A percentile compares a stretch with the other conserved stretches of the same genome.
Evolutionary conservation across 1,140 invertebrate species (phyloP).

Genomic region (Penaeus japonicus): DNA sequence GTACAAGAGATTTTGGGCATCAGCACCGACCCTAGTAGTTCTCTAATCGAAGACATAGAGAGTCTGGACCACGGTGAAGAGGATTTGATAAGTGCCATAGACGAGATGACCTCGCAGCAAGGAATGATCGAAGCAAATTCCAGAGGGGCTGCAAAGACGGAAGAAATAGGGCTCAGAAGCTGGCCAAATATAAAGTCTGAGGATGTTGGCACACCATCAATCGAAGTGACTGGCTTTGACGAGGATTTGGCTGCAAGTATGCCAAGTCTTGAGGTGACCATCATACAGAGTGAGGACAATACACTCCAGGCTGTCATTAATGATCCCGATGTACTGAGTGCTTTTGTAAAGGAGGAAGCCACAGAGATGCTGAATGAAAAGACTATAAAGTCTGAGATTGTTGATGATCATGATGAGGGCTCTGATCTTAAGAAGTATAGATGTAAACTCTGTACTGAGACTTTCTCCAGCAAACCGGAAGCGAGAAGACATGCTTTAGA

Average conservation of each 20-base stretch:
- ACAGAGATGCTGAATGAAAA: not conserved
- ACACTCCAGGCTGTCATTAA: conserved; percentile 37
- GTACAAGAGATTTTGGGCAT: conserved; percentile 46
- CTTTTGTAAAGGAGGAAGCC: conserved; percentile 6
- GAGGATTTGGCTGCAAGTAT: conserved; percentile 6
- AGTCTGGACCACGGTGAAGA: conserved; percentile 8
- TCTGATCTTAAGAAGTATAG: conserved; percentile 19
- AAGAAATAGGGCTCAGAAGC: not conserved
- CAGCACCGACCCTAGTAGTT: not conserved
- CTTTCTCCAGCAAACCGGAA: not conserved
- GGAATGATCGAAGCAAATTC: not conserved
- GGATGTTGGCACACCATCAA: not conserved
- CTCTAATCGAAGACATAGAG: conserved; percentile 35
- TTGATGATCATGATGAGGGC: not conserved
- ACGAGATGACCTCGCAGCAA: conserved; percentile 4
- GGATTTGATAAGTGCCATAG: conserved; percentile 35
- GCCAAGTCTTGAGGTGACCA: conserved; percentile 25
- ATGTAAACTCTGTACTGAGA: conserved; percentile 28
- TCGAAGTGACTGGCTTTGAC: conserved; percentile 33
- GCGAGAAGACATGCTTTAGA: conserved; percentile 29
- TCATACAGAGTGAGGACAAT: conserved; percentile 31
- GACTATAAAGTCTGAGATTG: conserved; percentile 2
- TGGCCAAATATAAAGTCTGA: too few relatives aligned
- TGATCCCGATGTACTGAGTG: conserved; percentile 9
- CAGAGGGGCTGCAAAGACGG: not conserved